phyloP scores from a whole-genome alignment of 2,113 vertebrate genomes.

The Hystrix brachyura region DNA sequence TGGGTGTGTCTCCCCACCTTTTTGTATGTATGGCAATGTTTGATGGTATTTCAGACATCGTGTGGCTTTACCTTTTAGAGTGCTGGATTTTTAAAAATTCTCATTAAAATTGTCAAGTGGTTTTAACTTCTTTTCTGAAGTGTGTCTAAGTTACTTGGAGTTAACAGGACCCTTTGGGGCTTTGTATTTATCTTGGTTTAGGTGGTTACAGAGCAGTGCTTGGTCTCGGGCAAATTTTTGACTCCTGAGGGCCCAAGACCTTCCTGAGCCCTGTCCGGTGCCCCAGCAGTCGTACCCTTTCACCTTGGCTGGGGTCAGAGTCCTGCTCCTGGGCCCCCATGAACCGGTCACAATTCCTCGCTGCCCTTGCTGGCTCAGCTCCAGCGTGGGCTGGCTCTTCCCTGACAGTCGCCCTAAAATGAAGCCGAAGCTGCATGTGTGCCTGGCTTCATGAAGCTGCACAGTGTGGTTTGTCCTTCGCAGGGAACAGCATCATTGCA shows the following conservation, averaged over 20 bases:
- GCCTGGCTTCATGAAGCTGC: too few species aligned
- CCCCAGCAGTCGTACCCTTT: background rate
- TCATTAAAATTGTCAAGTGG: background rate
- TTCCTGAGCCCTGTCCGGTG: background rate
- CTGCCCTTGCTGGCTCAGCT: too few species aligned
- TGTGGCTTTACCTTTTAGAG: background rate
- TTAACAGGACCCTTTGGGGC: background rate
- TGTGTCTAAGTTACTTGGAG: background rate
- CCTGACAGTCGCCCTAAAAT: accelerated
- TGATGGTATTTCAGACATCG: background rate
- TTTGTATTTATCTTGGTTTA: background rate
- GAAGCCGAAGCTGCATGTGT: too few species aligned
- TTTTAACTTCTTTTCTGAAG: background rate
- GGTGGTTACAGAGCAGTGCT: background rate
- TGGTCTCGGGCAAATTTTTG: background rate
- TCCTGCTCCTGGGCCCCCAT: too few species aligned
- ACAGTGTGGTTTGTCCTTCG: accelerated
- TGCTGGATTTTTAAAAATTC: background rate
- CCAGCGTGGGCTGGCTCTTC: background rate
- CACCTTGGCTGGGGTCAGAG: background rate
- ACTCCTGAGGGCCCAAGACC: accelerated
- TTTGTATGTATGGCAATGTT: background rate
- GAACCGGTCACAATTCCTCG: background rate
- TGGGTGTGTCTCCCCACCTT: background rate
- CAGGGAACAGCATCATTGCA: accelerated